Base-by-base conservation (phyloP, 1,140 invertebrate species). In the Bathynomus jamesi region DNA sequence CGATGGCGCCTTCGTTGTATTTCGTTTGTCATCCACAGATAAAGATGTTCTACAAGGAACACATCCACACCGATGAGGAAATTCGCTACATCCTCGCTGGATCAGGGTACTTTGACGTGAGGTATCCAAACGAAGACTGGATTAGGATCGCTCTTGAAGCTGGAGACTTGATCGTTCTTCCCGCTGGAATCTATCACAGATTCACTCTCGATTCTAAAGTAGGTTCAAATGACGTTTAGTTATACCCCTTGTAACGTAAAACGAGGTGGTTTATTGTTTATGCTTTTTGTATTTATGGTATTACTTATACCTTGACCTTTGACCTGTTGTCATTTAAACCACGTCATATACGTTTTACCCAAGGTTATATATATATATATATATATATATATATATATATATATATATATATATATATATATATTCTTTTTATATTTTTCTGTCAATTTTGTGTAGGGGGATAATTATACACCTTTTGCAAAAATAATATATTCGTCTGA, bases 31-130 rank as follows among this genome's bases (percentile, higher is more conserved):
- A 25, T 29, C 76, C 78, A 29, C 74, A 90, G 87, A 79, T 98
- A 5, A 95, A 95, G 81, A 87, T 85, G 5, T 99, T 99, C 82
- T 98, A 88, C 79, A 87, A 87, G 5, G 97, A 99, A 82, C 97
- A 99, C 84, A 83, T 99, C 61, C 97, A 99, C 80, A 91, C 91
- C 1, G 97, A 99, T 84, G 96, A 99, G 82, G 97, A 99, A 85
- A 96, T 99, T 76, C 88, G 97, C 64, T 87, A 94, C 62, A 84
- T 94, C 64, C 70, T 93, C 24, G 90, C 90, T 67, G 95, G 94
- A 28, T 91, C 88, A 63, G 95, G 96, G 0, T 99, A 97, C 83
- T 99, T 99, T 84, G 97, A 99, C 85, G 94, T 98, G 0, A 85
- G 97, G 64, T 90, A 96, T 83, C 83, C 81, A 27, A 79, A 89